Evolutionary conservation across 92 coral and sea anemone species (phyloP), one percentile per base, ranked within the genome.

Genomic region (Phenganax subtilis): DNA sequence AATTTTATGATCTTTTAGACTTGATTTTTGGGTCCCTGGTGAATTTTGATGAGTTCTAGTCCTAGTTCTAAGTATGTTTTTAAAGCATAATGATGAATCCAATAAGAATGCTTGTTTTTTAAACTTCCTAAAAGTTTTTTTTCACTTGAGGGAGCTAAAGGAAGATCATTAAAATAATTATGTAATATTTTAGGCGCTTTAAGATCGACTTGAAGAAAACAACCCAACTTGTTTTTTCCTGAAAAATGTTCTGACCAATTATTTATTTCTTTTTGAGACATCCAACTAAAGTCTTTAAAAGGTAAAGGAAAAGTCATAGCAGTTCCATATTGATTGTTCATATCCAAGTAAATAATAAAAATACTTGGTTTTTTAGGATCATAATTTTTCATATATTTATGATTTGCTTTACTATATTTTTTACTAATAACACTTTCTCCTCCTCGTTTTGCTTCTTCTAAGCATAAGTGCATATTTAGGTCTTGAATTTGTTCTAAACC

Each of bases 251-350:
- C 9, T 5, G 3, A 37, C 25, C 47, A 37, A 37, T 5, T 1
- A 37, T 37, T 5, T 5, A 37, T 5, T 37, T 37, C 47, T 37
- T 37, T 5, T 37, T 5, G 47, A 37, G 47, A 10, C 82, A 78
- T 61, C 74, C 82, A 57, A 6, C 11, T 10, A 12, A 78, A 57
- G 0, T 7, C 75, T 0, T 28, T 51, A 2, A 3, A 3, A 11
- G 82, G 82, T 5, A 79, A 55, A 0, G 79, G 57, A 30, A 28
- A 0, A 14, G 1, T 0, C 83, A 79, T 79, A 0, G 83, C 75
- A 77, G 55, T 57, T 1, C 78, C 84, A 53, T 67, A 80, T 8
- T 51, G 77, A 28, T 80, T 80, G 15, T 80, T 80, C 11, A 31
- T 56, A 6, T 80, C 78, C 1, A 58, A 16, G 15, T 79, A 58